Conservation (phyloP, 2,113 vertebrate genomes). For the Xiphophorus hellerii region DNA sequence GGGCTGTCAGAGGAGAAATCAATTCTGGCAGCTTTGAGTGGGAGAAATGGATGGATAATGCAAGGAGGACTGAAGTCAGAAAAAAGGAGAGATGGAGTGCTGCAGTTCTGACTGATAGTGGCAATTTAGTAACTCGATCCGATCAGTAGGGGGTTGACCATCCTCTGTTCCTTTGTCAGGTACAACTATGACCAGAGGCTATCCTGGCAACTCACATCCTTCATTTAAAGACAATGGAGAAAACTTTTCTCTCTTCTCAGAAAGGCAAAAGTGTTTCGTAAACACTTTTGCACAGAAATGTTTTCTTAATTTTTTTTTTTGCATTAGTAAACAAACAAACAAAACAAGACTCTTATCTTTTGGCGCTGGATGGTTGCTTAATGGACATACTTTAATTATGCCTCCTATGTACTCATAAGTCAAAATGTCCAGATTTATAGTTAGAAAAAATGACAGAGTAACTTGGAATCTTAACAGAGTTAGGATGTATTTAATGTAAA, state of each 20-base stretch:
- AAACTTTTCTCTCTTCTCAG: slow-evolving; percentile 25
- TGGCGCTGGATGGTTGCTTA: not conserved
- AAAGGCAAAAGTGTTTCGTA: not conserved
- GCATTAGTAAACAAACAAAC: not conserved
- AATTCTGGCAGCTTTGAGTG: slow-evolving; percentile 36
- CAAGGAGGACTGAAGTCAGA: slow-evolving; percentile 46
- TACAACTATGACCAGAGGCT: slow-evolving; percentile 63
- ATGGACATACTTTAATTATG: not conserved
- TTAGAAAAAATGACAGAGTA: not conserved
- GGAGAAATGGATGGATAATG: slow-evolving; percentile 40
- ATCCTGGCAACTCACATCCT: slow-evolving; percentile 46
- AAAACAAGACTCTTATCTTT: not conserved
- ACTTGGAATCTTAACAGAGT: too few species aligned
- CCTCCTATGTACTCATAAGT: not conserved
- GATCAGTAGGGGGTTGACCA: slow-evolving; percentile 67
- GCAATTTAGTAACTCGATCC: slow-evolving; percentile 75
- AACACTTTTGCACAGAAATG: not conserved
- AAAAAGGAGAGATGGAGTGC: slow-evolving; percentile 45
- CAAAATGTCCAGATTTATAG: not conserved
- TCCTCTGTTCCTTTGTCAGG: slow-evolving; percentile 71
- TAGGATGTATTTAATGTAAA: too few species aligned
- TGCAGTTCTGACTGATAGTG: slow-evolving; percentile 73
- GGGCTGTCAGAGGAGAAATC: slow-evolving; percentile 38
- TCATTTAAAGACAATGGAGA: slow-evolving; percentile 31
- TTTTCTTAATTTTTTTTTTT: not conserved